Conservation (phyloP, 2,797 vertebrate genomes). For the Nyctibius grandis region DNA sequence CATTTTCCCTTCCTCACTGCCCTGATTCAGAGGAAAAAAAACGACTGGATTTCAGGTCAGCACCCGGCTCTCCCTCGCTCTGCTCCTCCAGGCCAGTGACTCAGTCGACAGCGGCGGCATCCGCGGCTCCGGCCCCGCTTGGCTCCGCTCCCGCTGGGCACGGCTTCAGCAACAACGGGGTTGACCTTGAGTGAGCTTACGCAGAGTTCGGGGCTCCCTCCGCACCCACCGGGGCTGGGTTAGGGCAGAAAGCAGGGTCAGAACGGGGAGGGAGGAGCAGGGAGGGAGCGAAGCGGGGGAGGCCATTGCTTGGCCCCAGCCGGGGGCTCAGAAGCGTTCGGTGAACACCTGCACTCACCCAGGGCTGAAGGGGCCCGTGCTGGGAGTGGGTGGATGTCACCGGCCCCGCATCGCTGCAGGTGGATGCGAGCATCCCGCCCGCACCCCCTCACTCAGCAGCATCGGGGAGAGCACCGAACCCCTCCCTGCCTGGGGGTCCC, state of each 20-base stretch:
- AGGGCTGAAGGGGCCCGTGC: not conserved
- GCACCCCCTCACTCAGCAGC: not conserved
- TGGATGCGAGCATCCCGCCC: not conserved
- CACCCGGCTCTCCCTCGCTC: not conserved
- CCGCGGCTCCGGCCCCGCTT: not conserved
- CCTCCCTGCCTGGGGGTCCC: fast-evolving
- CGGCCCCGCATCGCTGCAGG: fast-evolving
- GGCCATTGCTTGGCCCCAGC: fast-evolving
- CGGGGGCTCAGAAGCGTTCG: fast-evolving
- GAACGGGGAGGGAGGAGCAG: not conserved
- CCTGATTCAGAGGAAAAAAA: constrained; percentile 8
- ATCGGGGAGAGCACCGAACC: not conserved
- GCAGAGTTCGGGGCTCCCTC: not conserved
- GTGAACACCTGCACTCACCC: fast-evolving
- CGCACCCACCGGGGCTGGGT: fast-evolving
- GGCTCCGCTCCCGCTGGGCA: not conserved
- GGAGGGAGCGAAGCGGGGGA: not conserved
- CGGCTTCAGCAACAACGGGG: not conserved
- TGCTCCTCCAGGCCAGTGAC: not conserved
- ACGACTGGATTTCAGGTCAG: not conserved
- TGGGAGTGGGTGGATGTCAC: not conserved
- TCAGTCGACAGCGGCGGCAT: not conserved
- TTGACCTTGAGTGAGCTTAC: not conserved
- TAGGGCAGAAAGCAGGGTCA: not conserved
- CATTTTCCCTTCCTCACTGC: not conserved